Evolutionary conservation across 2,888 invertebrate species (phyloP).

Genomic region (Brachyptera putata): DNA sequence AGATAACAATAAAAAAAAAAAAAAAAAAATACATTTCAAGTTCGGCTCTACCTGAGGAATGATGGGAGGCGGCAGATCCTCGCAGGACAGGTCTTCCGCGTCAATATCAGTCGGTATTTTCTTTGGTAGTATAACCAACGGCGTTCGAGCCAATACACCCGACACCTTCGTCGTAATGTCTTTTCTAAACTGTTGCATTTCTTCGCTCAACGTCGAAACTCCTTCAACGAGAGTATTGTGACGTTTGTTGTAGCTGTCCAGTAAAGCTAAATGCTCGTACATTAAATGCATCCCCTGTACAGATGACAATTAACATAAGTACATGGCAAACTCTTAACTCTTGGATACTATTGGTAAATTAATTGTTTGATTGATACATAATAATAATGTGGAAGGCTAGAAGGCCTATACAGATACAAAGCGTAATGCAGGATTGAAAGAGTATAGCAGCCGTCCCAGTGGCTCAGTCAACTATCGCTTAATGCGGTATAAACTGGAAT

Average conservation of each 20-base stretch:
- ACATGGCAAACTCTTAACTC: no score
- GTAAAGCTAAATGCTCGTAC: constrained; percentile 68
- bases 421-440: no score
- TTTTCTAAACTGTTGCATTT: constrained; percentile 70
- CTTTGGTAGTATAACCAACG: constrained; percentile 62
- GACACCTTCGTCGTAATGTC: constrained; percentile 70
- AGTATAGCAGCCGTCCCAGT: no score
- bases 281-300: constrained; percentile 69
- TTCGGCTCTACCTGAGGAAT: constrained; percentile 45
- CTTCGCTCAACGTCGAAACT: constrained; percentile 61
- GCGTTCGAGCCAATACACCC: constrained; percentile 67
- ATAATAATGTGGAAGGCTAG: no score
- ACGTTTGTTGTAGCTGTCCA: constrained; percentile 62
- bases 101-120: constrained; percentile 60
- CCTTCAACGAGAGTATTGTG: constrained; percentile 60
- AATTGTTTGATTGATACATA: no score
- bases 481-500: no score
- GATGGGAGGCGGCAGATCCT: constrained; percentile 52
- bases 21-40: constrained; percentile 2
- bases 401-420: no score
- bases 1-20: neutral
- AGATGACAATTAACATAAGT: neutral
- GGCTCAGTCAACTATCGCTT: no score
- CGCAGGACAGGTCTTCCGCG: constrained; percentile 48
- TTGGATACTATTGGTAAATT: no score